Base-by-base conservation (phyloP, 1,140 invertebrate genomes). In the Ceratitis capitata region DNA sequence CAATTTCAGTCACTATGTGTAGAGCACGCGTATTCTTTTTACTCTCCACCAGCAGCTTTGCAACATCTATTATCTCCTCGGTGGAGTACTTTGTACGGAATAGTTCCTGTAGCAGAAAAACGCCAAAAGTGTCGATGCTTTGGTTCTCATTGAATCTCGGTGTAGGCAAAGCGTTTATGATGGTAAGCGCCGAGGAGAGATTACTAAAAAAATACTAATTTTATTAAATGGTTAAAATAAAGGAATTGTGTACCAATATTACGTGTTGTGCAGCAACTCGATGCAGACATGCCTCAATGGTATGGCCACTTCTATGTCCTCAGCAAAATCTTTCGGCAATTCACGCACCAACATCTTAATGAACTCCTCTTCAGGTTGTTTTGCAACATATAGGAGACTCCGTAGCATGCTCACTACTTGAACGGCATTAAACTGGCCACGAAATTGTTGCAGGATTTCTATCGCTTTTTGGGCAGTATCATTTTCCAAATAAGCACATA, bases 401-500 rank as follows among this genome's bases (percentile, higher is more conserved):
- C 87, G 87, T 5, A 91, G 85, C 88, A 91, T 90, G 32, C 89
- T 86, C 0, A 91, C 84, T n/a, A 91, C 82, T 42, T 90, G 89
- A 2, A 86, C 39, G 0, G 86, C 86, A 32, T 87, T 86, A 29
- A 91, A 91, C 58, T 83, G 58, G 9, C 53, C 87, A 26, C 23
- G 78, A 26, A 35, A 87, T 84, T 58, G 47, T 69, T 86, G 85
- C 9, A 89, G 85, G 45, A 90, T 49, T 0, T 88, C 87, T 1
- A 10, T 61, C 19, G 89, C 91, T 61, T 89, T 90, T 16, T n/a
- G 83, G 83, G 82, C 45, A 39, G 88, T 82, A 9, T 39, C 90
- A 85, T 86, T 91, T 89, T 87, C 94, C 88, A 91, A 95, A 93
- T 86, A 92, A 90, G 91, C 93, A 88, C 85, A 95, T 91, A 87